Evolutionary conservation across 2,113 vertebrate species (phyloP).

Genomic region (Lipotes vexillifer): DNA sequence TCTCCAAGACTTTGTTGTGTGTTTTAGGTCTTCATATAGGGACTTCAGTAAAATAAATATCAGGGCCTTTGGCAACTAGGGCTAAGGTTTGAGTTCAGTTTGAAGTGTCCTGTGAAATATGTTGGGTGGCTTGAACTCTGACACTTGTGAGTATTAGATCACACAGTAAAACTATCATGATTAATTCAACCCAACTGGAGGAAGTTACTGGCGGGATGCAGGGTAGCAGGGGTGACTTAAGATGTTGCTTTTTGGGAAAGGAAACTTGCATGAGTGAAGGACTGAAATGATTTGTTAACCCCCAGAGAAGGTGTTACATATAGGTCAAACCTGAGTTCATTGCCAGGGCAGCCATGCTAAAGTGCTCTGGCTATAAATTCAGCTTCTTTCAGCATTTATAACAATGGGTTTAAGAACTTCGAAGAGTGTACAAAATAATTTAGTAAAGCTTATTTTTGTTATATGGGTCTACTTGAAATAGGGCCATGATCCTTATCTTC

Average conservation of each 20-base stretch:
- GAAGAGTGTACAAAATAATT: neutral
- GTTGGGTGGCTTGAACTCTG: slow-evolving; percentile 53
- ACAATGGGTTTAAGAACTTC: neutral
- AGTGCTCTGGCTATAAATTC: slow-evolving; percentile 67
- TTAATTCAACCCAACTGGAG: slow-evolving; percentile 67
- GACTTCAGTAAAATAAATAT: neutral
- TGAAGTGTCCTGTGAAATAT: slow-evolving; percentile 67
- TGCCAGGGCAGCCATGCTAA: slow-evolving; percentile 65
- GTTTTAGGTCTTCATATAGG: neutral
- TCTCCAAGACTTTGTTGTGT: neutral
- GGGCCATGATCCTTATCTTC: neutral
- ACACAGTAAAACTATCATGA: slow-evolving; percentile 75
- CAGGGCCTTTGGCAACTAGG: slow-evolving; percentile 20
- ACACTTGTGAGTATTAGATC: slow-evolving; percentile 75
- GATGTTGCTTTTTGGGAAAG: slow-evolving; percentile 45
- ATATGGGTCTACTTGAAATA: neutral
- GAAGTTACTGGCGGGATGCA: slow-evolving; percentile 32
- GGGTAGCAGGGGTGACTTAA: neutral
- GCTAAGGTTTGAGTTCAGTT: slow-evolving; percentile 61
- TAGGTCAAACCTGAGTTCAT: slow-evolving; percentile 78
- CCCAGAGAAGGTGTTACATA: slow-evolving; percentile 71
- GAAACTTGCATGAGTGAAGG: slow-evolving; percentile 43
- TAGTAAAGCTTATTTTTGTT: slow-evolving; percentile 23
- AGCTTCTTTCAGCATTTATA: slow-evolving; percentile 63
- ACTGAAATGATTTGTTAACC: slow-evolving; percentile 72